Evolutionary conservation across 2,113 vertebrate genomes (phyloP).

Genomic region (Gracilinanus agilis): DNA sequence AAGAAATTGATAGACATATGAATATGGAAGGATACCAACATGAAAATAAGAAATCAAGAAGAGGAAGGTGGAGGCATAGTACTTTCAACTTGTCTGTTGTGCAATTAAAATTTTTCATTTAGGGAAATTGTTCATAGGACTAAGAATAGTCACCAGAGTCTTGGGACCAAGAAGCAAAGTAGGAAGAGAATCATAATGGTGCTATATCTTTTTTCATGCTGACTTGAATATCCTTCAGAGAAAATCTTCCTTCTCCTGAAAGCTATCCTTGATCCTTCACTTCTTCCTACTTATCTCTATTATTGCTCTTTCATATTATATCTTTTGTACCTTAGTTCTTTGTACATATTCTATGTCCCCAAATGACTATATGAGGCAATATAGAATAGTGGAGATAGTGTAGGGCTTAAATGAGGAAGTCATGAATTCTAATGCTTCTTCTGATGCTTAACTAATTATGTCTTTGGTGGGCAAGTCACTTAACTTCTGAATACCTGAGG

Average conservation of each 20-base stretch:
- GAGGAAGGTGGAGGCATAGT: not conserved
- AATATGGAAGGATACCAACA: constrained; percentile 14
- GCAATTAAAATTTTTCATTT: not conserved
- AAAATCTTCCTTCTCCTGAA: not conserved
- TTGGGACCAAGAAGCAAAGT: not conserved
- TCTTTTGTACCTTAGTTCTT: not conserved
- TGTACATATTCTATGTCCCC: not conserved
- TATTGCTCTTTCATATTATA: not conserved
- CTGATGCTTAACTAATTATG: not conserved
- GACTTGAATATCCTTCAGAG: not conserved
- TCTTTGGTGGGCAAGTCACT: not conserved
- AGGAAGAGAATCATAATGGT: not conserved
- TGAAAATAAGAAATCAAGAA: not conserved
- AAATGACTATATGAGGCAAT: not conserved
- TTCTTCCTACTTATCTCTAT: not conserved
- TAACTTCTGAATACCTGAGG: not conserved
- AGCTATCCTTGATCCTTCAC: not conserved
- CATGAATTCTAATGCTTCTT: not conserved
- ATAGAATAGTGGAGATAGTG: not conserved
- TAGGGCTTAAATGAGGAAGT: not conserved
- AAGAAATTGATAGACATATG: constrained; percentile 28
- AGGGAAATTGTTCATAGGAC: not conserved
- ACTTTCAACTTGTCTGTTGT: not conserved
- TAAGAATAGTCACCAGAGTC: not conserved
- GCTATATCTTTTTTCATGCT: not conserved